Evolutionary conservation across 2,888 invertebrate genomes (phyloP).

Genomic region (Meteorus colon): DNA sequence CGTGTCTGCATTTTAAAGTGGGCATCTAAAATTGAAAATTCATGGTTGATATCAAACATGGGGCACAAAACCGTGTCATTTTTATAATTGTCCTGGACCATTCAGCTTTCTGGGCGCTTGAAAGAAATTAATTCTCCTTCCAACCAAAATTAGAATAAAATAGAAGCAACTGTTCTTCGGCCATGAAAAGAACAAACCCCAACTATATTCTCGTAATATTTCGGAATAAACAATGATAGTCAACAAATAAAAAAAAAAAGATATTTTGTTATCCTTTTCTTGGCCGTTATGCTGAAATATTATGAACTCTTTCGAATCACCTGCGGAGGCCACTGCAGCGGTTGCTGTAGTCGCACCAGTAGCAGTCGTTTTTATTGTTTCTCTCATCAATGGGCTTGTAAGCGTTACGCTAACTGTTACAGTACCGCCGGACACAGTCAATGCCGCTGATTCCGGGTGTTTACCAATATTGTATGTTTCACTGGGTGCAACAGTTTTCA

Average conservation of each 20-base stretch:
- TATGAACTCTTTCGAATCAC: conserved; percentile 63
- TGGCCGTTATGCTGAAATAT: conserved; percentile 63
- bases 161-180: conserved; percentile 54
- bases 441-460: conserved; percentile 88
- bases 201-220: conserved; percentile 28
- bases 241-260: conserved; percentile 14
- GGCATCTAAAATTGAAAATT: not conserved
- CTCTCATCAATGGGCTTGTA: conserved; percentile 94
- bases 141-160: not conserved
- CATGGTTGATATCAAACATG: not conserved
- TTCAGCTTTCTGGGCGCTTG: not conserved
- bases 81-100: not conserved
- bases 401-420: conserved; percentile 90
- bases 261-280: conserved; percentile 68
- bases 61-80: not conserved
- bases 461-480: conserved; percentile 89
- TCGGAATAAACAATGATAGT: not conserved
- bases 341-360: not conserved
- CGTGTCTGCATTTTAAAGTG: not conserved
- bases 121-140: not conserved
- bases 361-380: conserved; percentile 72
- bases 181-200: conserved; percentile 72
- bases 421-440: conserved; percentile 85
- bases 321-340: conserved; percentile 57
- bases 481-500: conserved; percentile 83